Percentiles rank a stretch among this genome's conserved stretches.
These are phyloP conservation scores for Cheiracanthium punctorium DNA, from an alignment of 2,888 invertebrate genomes.

Conservation along the genomic window DNA sequence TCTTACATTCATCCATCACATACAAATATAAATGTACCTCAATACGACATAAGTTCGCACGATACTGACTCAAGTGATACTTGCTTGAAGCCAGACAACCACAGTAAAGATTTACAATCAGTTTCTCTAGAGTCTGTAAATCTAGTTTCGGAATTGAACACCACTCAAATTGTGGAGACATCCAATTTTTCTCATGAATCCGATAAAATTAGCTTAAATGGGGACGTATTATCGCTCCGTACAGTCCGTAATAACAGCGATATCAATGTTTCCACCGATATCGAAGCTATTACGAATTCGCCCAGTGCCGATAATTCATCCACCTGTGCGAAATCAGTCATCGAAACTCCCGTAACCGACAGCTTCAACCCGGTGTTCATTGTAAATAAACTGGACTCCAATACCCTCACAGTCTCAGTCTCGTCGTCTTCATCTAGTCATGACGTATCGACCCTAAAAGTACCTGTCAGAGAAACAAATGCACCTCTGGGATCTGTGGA, in stretches of 20 bases:
- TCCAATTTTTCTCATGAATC: constrained; percentile 7
- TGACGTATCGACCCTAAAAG: not conserved
- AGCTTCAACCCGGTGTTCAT: not conserved
- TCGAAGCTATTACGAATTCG: not conserved
- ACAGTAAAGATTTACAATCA: constrained; percentile 22
- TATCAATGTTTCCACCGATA: constrained; percentile 5
- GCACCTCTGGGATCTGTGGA: constrained; percentile 76
- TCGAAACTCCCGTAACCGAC: not conserved
- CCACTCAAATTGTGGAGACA: not conserved
- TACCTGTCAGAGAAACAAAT: constrained; percentile 32
- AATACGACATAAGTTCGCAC: not conserved
- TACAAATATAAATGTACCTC: not conserved
- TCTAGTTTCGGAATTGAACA: not conserved
- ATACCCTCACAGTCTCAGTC: not conserved
- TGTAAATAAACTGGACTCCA: not conserved
- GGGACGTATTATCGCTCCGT: constrained; percentile 5
- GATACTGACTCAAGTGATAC: constrained; percentile 23
- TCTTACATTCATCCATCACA: constrained; percentile 49
- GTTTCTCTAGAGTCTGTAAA: not conserved
- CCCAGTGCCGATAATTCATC: constrained; percentile 12
- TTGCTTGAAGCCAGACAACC: not conserved
- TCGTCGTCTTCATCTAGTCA: not conserved
- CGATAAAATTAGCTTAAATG: constrained; percentile 12
- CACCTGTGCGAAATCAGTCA: not conserved
- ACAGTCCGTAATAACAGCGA: not conserved